Percentiles rank a stretch among this genome's conserved stretches.
Conservation (phyloP, 1,140 invertebrate genomes). For the Pogonomyrmex barbatus region DNA sequence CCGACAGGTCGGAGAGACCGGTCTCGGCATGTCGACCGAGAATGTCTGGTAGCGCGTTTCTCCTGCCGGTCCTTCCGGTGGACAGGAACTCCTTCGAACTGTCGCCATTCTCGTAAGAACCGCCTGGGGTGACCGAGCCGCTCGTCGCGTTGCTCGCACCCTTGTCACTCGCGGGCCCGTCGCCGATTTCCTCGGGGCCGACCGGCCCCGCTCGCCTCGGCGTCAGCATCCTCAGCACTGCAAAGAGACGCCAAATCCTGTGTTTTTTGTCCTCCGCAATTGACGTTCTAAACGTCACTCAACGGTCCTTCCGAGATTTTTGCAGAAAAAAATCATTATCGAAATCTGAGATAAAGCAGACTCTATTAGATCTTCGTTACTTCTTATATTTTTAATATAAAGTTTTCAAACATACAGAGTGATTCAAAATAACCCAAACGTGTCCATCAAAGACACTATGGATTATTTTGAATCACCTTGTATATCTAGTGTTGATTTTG, state of each 20-base stretch:
- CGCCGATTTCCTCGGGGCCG: conserved; percentile 83
- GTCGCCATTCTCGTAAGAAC: conserved; percentile 79
- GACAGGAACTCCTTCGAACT: conserved; percentile 90
- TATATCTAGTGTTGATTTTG: no score
- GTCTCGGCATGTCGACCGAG: conserved; percentile 88
- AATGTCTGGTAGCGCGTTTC: conserved; percentile 93
- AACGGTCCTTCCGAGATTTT: background rate
- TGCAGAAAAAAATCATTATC: background rate
- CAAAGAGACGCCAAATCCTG: conserved; percentile 57
- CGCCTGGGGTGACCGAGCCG: conserved; percentile 78
- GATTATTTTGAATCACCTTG: no score
- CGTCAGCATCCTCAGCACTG: conserved; percentile 82
- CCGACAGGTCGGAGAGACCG: conserved; percentile 90
- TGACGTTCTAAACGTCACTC: no score
- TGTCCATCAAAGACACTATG: no score
- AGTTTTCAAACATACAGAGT: background rate
- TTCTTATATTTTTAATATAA: background rate
- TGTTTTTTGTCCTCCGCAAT: background rate
- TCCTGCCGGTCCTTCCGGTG: conserved; percentile 91
- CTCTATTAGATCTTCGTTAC: background rate
- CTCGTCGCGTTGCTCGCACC: conserved; percentile 19
- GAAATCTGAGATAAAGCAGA: background rate
- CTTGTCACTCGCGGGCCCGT: conserved; percentile 55
- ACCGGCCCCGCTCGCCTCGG: conserved; percentile 80
- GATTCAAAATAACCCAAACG: no score